Percentiles rank a stretch among this genome's conserved stretches.
Conservation (phyloP, 1,140 invertebrate genomes). For the Conopomorpha cramerella region DNA sequence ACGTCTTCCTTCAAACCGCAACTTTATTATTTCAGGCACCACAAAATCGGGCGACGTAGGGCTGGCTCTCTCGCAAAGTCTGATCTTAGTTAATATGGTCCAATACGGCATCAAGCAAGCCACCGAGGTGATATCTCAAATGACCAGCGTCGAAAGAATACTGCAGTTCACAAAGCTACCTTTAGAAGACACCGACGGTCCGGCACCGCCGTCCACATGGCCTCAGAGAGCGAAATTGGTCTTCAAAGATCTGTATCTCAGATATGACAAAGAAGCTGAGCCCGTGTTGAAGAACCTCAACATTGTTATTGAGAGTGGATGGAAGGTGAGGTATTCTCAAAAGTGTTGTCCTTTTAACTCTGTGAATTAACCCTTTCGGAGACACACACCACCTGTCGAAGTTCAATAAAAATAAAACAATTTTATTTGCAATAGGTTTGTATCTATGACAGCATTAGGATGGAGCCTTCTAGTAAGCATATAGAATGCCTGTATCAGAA, state of each 20-base stretch:
- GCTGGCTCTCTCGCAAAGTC: conserved; percentile 80
- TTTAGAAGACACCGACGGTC: conserved; percentile 51
- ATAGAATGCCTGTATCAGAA: too few species aligned
- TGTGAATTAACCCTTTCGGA: too few species aligned
- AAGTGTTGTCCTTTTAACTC: too few species aligned
- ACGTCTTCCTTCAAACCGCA: too few species aligned
- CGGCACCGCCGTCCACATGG: conserved; percentile 67
- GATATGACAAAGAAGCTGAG: conserved; percentile 66
- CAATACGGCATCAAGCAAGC: conserved; percentile 84
- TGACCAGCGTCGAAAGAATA: conserved; percentile 84
- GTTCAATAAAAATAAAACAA: too few species aligned
- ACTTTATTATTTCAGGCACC: conserved; percentile 24
- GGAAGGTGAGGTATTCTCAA: conserved; percentile 76
- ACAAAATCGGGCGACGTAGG: conserved; percentile 73
- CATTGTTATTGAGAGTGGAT: conserved; percentile 70
- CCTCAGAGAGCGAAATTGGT: conserved; percentile 71
- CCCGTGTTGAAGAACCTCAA: conserved; percentile 76
- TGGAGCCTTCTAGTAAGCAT: too few species aligned
- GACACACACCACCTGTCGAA: too few species aligned
- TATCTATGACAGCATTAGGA: too few species aligned
- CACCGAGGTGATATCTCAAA: conserved; percentile 81
- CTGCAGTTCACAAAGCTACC: conserved; percentile 74
- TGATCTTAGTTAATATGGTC: conserved; percentile 83
- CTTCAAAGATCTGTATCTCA: conserved; percentile 69
- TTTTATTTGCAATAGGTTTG: too few species aligned